phyloP scores from a whole-genome alignment of 2,113 vertebrate genomes.

The Halcyon malimbica region DNA sequence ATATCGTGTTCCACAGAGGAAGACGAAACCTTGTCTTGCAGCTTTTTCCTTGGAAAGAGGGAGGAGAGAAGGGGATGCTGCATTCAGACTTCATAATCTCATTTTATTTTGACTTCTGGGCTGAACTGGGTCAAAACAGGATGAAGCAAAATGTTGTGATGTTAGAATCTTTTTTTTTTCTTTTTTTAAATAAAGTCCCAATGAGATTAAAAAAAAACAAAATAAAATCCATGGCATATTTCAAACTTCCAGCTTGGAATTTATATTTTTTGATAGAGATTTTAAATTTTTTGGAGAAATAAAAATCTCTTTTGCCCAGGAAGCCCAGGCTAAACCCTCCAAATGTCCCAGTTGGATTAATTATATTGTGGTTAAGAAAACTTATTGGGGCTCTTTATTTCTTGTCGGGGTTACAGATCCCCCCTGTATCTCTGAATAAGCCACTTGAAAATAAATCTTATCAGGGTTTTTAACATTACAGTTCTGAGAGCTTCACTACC shows the following conservation, averaged over 20 bases:
- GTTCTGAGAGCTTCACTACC: slow-evolving; percentile 16
- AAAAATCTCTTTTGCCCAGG: not conserved
- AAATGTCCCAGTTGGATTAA: not conserved
- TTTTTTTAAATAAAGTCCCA: not conserved
- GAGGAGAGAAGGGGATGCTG: not conserved
- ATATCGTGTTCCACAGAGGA: fast-evolving
- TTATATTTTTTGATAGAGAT: not conserved
- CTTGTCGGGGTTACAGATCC: slow-evolving; percentile 13
- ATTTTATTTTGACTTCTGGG: slow-evolving; percentile 22
- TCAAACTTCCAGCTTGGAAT: not conserved
- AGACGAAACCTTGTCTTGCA: not conserved
- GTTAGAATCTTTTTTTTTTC: not conserved
- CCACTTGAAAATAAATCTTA: slow-evolving; percentile 21
- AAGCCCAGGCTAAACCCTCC: not conserved
- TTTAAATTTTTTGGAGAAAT: not conserved
- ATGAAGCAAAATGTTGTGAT: slow-evolving; percentile 1
- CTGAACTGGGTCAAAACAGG: not conserved
- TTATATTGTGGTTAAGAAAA: slow-evolving; percentile 22
- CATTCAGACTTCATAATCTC: not conserved
- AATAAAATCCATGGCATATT: not conserved
- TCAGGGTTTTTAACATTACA: not conserved
- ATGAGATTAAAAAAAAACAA: not conserved
- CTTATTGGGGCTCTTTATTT: slow-evolving; percentile 32
- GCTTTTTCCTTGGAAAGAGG: not conserved
- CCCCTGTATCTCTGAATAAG: slow-evolving; percentile 35